Evolutionary conservation across 1,140 invertebrate genomes (phyloP).

Genomic region (Latrodectus geometricus): DNA sequence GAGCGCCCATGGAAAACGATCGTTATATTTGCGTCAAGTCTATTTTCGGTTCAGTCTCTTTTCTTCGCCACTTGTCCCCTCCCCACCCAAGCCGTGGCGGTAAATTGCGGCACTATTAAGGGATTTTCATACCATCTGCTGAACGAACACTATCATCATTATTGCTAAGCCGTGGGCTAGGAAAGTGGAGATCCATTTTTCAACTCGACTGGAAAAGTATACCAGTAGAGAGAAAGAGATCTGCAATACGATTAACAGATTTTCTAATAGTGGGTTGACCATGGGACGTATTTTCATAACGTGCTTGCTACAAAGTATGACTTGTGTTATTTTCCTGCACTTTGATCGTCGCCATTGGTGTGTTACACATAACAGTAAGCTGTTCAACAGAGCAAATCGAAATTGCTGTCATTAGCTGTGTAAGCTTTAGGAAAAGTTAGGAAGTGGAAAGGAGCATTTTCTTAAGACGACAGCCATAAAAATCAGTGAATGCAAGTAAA

Average conservation of each 20-base stretch:
- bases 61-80: not conserved
- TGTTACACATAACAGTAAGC: too few relatives aligned
- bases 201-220: not conserved
- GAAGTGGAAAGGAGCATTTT: too few relatives aligned
- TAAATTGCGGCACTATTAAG: conserved; percentile 32
- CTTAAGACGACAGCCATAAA: too few relatives aligned
- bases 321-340: not conserved
- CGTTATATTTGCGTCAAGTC: conserved; percentile 19
- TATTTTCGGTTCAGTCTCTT: conserved; percentile 9
- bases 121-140: conserved; percentile 31
- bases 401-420: too few relatives aligned
- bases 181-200: not conserved
- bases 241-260: not conserved
- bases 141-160: conserved; percentile 21
- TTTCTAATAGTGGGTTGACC: not conserved
- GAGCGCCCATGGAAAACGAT: not conserved
- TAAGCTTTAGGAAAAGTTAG: too few relatives aligned
- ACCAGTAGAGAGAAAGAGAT: not conserved
- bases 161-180: not conserved
- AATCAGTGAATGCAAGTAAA: too few relatives aligned
- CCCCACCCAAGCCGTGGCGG: not conserved
- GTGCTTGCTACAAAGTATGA: not conserved
- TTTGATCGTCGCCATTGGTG: not conserved
- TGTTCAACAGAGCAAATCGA: too few relatives aligned
- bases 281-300: not conserved